Base-by-base conservation (phyloP, 1,140 invertebrate species). In the Drosophila lini region DNA sequence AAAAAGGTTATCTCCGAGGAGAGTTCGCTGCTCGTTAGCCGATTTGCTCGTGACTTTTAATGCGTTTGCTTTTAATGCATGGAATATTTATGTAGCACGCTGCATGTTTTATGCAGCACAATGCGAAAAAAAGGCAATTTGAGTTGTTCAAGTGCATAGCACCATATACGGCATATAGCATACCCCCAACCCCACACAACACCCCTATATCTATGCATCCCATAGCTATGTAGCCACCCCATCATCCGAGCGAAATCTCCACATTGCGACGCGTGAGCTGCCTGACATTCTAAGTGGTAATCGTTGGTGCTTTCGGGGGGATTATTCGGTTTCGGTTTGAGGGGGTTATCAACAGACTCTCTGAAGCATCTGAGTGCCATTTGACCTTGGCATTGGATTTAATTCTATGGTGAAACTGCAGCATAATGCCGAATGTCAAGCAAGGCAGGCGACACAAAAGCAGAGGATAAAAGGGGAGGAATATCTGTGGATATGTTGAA, bases 351-450 rank as follows among this genome's bases (percentile, higher is more conserved):
- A 52, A 52, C 48, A 19, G n/a, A 32, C 28, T 32, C 16, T 5
- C 13, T 9, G 13, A 15, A 50, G 79, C 83, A 80, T 78, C 80
- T 61, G 76, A 74, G 73, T 74, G 58, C 70, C 70, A 88, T 58
- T 57, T 77, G 64, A 88, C 84, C 84, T 89, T 88, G 84, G 77
- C 84, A 88, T 90, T 88, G 84, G 79, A 89, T 84, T 89, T 88
- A 80, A 83, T 84, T 80, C 80, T 75, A 64, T 89, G 86, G 83
- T 62, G 69, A 89, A 86, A 76, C 80, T 74, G 79, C 70, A 82
- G 80, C 77, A 89, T 80, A 88, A 74, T 76, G 53, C 28, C 52
- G 60, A 76, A 38, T 77, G 53, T 16, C 61, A 76, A 41, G 32
- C 53, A 6, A 56, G 19, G 41, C 22, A 58, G 38, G 9, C 40